Percentiles rank a stretch among this genome's conserved stretches.
These are phyloP conservation scores for Galeopsomyia nigrocyanea DNA, from an alignment of 2,888 invertebrate species.

Conservation along the genomic window DNA sequence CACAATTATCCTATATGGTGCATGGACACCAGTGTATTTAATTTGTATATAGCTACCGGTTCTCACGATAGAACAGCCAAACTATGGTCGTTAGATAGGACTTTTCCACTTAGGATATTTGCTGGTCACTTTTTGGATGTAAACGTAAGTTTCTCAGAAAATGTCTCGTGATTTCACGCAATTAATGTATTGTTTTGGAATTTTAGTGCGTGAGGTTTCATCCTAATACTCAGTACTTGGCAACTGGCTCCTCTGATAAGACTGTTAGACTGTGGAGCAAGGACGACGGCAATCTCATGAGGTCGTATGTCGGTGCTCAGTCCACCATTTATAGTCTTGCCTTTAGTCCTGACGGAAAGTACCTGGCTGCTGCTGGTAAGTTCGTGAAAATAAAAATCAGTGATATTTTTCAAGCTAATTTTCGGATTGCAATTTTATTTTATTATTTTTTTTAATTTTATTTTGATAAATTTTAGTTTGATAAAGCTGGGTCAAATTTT, in stretches of 20 bases:
- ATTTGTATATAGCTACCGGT: constrained; percentile 80
- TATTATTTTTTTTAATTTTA: constrained; percentile 4
- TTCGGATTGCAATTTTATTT: no score
- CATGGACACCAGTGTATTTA: constrained; percentile 79
- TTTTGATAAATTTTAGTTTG: constrained; percentile 18
- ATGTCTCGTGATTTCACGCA: background rate
- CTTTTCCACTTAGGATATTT: constrained; percentile 86
- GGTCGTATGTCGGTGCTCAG: constrained; percentile 84
- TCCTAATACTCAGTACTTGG: constrained; percentile 90
- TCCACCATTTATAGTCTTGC: constrained; percentile 82
- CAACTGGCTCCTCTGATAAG: constrained; percentile 92
- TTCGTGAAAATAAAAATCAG: constrained; percentile 7
- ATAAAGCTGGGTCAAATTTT: background rate
- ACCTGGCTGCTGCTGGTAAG: constrained; percentile 86
- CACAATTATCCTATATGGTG: constrained; percentile 94
- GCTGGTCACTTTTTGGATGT: constrained; percentile 91
- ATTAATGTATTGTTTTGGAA: constrained; percentile 1
- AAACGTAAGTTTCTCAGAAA: constrained; percentile 72
- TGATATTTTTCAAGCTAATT: constrained; percentile 9
- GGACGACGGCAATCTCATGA: constrained; percentile 83
- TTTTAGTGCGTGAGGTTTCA: constrained; percentile 88
- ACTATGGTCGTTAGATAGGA: constrained; percentile 85
- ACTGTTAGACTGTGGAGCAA: constrained; percentile 90
- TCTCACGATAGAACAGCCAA: constrained; percentile 86
- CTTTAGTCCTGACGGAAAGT: constrained; percentile 88